phyloP scores from a whole-genome alignment of 2,888 invertebrate genomes.

The Drosophila mercatorum region DNA sequence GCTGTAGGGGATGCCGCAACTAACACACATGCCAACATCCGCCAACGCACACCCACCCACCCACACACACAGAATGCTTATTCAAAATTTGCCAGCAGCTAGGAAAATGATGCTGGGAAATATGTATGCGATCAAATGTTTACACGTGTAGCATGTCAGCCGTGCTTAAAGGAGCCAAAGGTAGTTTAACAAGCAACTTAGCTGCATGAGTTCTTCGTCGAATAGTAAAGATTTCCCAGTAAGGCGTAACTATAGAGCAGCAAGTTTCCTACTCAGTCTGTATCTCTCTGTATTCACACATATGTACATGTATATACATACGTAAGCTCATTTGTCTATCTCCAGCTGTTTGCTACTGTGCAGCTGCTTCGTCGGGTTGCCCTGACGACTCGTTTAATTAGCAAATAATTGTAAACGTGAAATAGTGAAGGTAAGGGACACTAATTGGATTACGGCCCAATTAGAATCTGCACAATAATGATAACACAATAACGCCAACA shows the following conservation, averaged over 20 bases:
- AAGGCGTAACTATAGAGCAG: not conserved
- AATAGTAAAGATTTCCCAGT: too few relatives aligned
- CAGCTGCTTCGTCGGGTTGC: not conserved
- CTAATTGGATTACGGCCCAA: conserved; percentile 1
- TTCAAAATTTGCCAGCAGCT: not conserved
- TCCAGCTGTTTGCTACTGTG: not conserved
- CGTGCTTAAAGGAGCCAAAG: not conserved
- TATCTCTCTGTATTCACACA: too few relatives aligned
- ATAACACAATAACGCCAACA: not conserved
- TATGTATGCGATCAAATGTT: not conserved
- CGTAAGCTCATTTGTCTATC: not conserved
- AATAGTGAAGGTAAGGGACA: not conserved
- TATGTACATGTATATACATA: not conserved
- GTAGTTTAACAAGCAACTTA: not conserved
- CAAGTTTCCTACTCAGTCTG: too few relatives aligned
- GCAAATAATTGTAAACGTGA: not conserved
- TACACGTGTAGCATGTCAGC: not conserved
- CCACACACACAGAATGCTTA: too few relatives aligned
- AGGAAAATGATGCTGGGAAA: not conserved
- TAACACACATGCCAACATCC: not conserved
- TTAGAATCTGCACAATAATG: not conserved
- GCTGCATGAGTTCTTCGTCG: not conserved
- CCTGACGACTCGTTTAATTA: not conserved
- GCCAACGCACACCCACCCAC: not conserved
- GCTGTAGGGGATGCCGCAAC: not conserved